Conservation (phyloP, 2,113 vertebrate genomes). For the Furnarius figulus region DNA sequence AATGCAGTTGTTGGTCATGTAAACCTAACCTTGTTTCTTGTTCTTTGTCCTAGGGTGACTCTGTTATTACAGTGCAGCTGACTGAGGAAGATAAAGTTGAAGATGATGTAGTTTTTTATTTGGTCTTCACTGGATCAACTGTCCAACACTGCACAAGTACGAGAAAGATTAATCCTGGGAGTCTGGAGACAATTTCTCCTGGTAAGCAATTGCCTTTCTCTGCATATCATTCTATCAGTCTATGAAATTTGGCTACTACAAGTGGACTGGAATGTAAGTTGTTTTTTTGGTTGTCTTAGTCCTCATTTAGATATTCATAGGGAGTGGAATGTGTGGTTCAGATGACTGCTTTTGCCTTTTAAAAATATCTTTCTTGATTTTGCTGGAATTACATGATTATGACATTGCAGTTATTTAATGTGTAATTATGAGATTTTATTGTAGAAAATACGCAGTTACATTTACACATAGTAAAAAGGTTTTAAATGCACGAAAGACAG, state of each 20-base stretch:
- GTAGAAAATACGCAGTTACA: not conserved
- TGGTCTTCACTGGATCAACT: conserved; percentile 89
- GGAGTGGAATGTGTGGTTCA: rapidly evolving
- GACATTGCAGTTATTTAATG: not conserved
- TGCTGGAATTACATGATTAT: rapidly evolving
- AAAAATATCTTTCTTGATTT: not conserved
- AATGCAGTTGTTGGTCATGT: not conserved
- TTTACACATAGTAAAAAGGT: not conserved
- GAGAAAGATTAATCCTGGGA: conserved; percentile 82
- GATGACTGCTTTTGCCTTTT: not conserved
- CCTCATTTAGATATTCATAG: not conserved
- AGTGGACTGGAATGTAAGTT: not conserved
- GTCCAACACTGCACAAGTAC: conserved; percentile 90
- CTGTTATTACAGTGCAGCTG: conserved; percentile 89
- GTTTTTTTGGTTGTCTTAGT: not conserved
- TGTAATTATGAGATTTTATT: rapidly evolving
- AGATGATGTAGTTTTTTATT: conserved; percentile 88
- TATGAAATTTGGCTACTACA: not conserved
- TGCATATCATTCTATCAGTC: not conserved
- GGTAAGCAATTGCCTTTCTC: conserved; percentile 74
- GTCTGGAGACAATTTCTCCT: conserved; percentile 89
- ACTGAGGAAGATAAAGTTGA: conserved; percentile 80
- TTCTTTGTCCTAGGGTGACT: conserved; percentile 81
- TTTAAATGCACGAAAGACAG: not conserved
- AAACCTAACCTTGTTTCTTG: not conserved